Evolutionary conservation across 2,888 invertebrate genomes (phyloP).

Genomic region (Nomada ruficornis): DNA sequence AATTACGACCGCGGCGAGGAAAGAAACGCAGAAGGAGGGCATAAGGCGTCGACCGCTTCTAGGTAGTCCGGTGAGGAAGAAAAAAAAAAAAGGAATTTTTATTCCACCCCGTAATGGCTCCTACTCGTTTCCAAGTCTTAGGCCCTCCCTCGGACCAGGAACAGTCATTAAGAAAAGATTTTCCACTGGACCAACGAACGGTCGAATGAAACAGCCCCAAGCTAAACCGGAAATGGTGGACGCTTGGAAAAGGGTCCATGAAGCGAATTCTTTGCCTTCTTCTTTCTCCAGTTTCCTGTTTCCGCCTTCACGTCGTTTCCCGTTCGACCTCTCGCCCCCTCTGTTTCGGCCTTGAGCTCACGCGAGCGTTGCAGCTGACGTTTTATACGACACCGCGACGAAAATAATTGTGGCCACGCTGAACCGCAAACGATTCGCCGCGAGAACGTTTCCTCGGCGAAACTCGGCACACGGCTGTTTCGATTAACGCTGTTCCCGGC

Average conservation of each 20-base stretch:
- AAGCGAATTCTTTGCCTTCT: slow-evolving; percentile 54
- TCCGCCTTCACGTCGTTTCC: neutral
- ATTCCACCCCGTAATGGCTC: slow-evolving; percentile 70
- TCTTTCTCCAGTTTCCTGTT: neutral
- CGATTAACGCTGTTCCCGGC: slow-evolving; percentile 37
- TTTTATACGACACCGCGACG: slow-evolving; percentile 61
- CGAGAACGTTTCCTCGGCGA: slow-evolving; percentile 14
- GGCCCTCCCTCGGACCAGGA: slow-evolving; percentile 49
- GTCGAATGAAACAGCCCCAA: slow-evolving; percentile 64
- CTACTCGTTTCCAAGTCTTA: slow-evolving; percentile 63
- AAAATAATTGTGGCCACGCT: slow-evolving; percentile 64
- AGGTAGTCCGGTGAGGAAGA: slow-evolving; percentile 28
- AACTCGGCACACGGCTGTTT: neutral
- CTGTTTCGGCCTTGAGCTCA: slow-evolving; percentile 39
- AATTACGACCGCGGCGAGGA: slow-evolving; percentile 72
- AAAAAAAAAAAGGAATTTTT: slow-evolving; percentile 48
- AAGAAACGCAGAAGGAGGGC: slow-evolving; percentile 21
- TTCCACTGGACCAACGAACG: slow-evolving; percentile 62
- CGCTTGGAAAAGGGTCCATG: slow-evolving; percentile 31
- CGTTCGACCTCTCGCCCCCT: neutral
- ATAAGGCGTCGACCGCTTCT: slow-evolving; percentile 18
- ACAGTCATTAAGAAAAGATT: slow-evolving; percentile 73
- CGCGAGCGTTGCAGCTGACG: slow-evolving; percentile 59
- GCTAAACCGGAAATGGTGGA: slow-evolving; percentile 52
- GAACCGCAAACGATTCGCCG: slow-evolving; percentile 21